A percentile compares a stretch with the other conserved stretches of the same genome.
Evolutionary conservation across 2,888 invertebrate species (phyloP).

Genomic region (Diadegma fenestrale): DNA sequence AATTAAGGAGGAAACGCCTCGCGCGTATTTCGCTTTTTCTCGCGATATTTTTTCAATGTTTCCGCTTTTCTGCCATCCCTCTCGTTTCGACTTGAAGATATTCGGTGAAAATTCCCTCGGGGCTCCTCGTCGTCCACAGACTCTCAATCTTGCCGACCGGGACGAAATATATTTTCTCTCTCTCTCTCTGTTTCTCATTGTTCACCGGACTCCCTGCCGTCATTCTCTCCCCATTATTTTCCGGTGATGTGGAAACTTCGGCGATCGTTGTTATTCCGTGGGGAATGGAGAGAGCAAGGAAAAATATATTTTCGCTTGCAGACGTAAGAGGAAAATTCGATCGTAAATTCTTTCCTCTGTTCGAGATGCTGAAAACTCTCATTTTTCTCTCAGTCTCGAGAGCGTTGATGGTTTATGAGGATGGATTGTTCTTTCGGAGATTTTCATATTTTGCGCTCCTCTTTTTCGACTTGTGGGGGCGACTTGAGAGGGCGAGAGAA

Average conservation of each 20-base stretch:
- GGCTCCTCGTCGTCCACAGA: conserved; percentile 17
- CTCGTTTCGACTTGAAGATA: conserved; percentile 13
- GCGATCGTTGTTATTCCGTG: background rate
- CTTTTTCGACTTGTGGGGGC: conserved; percentile 22
- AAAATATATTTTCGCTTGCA: background rate
- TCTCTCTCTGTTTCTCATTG: conserved; percentile 36
- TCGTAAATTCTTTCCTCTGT: background rate
- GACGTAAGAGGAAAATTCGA: background rate
- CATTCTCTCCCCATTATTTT: conserved; percentile 12
- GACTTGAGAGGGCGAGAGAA: conserved; percentile 12
- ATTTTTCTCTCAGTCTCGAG: background rate
- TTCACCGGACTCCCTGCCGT: background rate
- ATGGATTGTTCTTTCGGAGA: conserved; percentile 30
- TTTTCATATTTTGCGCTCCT: conserved; percentile 26
- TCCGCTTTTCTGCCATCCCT: conserved; percentile 43
- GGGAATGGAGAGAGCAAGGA: background rate
- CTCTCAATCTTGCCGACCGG: conserved; percentile 9
- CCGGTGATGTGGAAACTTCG: background rate
- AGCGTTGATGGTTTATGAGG: background rate
- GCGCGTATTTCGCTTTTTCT: conserved; percentile 11
- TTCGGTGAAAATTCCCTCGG: background rate
- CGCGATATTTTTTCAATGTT: conserved; percentile 40
- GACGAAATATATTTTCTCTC: conserved; percentile 24
- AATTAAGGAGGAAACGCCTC: conserved; percentile 19
- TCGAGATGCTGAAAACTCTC: background rate